Base-by-base conservation (phyloP, 2,797 vertebrate genomes). In the Leptoclinus maculatus region DNA sequence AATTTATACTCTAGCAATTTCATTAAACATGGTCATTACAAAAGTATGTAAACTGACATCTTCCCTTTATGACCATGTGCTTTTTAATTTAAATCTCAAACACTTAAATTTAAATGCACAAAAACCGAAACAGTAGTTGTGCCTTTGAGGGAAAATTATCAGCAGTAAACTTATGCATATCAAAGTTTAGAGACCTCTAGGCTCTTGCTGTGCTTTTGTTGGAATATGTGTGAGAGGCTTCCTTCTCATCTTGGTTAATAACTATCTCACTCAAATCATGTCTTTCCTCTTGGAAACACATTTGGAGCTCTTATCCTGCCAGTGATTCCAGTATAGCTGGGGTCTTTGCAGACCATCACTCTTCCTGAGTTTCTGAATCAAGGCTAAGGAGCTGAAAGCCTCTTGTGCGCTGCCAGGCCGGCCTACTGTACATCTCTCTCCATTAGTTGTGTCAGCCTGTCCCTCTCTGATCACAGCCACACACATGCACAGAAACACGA, bases 401-500 rank as follows among this genome's bases (percentile, higher is more conserved):
- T 88, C 85, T 80, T 84, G 86, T 84, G 84, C 45, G 53, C 71
- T 75, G 76, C 78, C 70, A 79, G 79, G 77, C 85, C 85, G 70
- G 81, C 82, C 73, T 75, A 84, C 85, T 84, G 88, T 87, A 90
- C 90, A 91, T 91, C 87, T 85, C 72, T 83, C 78, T 92, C 92
- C 83, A 94, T 95, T 94, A 92, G 88, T 84, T 82, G 87, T 89
- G 90, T 90, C 87, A 89, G 78, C 78, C 80, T 82, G 83, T 82
- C 77, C 80, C 66, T 68, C 64, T 84, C 77, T 83, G 89, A 92
- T 91, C 87, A 87, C 63, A 71, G 51, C 36, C 70, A 84, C 76
- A 79, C 54, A 76, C 34, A 78, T 7, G 39, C 38, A 62, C 74
- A 84, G 9, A 78, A 3, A 49, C 36, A 70, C 2, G 53, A 21